Base-by-base conservation (phyloP, 2,113 vertebrate species). In the Xiphophorus couchianus region DNA sequence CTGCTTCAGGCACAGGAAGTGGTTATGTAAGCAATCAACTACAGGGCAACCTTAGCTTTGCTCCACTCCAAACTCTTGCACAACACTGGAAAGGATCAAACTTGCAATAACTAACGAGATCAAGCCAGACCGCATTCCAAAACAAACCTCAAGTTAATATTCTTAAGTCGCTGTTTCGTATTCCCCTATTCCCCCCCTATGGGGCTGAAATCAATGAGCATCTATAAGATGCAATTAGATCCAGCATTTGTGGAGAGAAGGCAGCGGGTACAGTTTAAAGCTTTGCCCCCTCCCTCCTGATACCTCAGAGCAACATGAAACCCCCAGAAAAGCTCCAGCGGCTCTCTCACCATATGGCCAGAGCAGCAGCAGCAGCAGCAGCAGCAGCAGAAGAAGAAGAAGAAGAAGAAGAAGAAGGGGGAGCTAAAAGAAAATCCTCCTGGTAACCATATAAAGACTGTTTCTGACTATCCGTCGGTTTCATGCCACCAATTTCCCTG, bases 271-370 rank as follows among this genome's bases (percentile, higher is more conserved):
- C 84, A 83, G 83, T 86, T 82, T 82, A 61, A 73, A 82, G 71
- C 74, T 17, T 8, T 19, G 66, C 71, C 68, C 48, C 35, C 35
- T 11, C 10, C 35, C 35, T 37, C 35, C 25, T 54, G 74, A 85
- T 81, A 85, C 84, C 82, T 83, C 73, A 76, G 82, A 86, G 90
- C 82, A 91, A 92, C 88, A 88, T 89, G 87, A 93, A 88, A 90
- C 90, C 91, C 91, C 76, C 84, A 82, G 88, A 88, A 84, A 86
- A 82, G 88, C 86, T 85, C 78, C 84, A 91, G 84, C 86, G 84
- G 77, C 83, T 86, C 88, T 88, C 78, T 74, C 86, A 58, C 90
- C 90, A 90, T 93, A 87, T 93, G 90, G 89, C 66, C 83, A 27
- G 2, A 77, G 71, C 77, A 48, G 44, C 12, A 42, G 39, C 17